Evolutionary conservation across 2,113 vertebrate genomes (phyloP).

Genomic region (Bucco capensis): DNA sequence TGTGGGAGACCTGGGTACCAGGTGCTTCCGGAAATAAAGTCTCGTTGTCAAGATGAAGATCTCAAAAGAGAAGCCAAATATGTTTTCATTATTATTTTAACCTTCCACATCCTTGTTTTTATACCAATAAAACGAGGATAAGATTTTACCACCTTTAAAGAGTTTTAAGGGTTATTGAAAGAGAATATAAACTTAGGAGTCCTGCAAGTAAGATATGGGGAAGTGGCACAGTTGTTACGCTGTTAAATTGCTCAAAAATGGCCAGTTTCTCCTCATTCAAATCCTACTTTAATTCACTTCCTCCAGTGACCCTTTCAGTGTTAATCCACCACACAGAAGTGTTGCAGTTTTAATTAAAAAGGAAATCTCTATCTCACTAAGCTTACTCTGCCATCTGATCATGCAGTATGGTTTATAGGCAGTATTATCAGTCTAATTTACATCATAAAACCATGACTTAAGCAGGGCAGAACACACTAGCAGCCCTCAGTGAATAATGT

Average conservation of each 20-base stretch:
- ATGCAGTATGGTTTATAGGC: conserved; percentile 27
- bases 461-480: not conserved
- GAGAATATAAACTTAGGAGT: not conserved
- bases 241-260: not conserved
- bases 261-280: not conserved
- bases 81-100: not conserved
- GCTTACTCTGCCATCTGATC: conserved; percentile 58
- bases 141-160: not conserved
- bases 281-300: conserved; percentile 37
- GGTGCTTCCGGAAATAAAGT: not conserved
- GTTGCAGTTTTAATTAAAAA: conserved; percentile 64
- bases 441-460: conserved; percentile 28
- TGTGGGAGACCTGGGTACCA: not conserved
- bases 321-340: conserved; percentile 42
- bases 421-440: conserved; percentile 60
- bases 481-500: not conserved
- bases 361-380: conserved; percentile 43
- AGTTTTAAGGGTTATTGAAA: not conserved
- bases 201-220: not conserved
- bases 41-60: not conserved
- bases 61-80: not conserved
- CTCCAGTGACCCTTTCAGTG: conserved; percentile 26
- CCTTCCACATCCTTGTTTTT: not conserved
- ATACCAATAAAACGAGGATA: not conserved
- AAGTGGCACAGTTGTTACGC: not conserved